Percentiles rank a stretch among this genome's conserved stretches.
phyloP scores from a whole-genome alignment of 2,888 invertebrate species.

The Entomobrya proxima region DNA sequence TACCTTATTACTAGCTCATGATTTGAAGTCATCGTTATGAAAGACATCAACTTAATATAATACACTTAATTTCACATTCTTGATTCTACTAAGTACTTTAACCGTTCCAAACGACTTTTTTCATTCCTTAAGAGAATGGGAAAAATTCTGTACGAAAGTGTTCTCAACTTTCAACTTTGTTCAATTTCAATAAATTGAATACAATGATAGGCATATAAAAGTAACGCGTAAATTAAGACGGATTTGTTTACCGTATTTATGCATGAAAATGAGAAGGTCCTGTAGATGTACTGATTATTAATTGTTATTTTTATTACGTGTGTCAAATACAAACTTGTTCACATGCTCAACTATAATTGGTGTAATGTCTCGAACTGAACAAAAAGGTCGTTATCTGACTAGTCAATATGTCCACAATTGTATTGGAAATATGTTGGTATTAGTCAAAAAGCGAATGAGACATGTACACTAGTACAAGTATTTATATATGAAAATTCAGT shows the following conservation, averaged over 20 bases:
- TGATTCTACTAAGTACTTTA: neutral
- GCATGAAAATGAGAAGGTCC: too few relatives aligned
- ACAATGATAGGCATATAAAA: too few relatives aligned
- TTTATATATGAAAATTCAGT: too few relatives aligned
- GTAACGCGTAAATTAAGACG: too few relatives aligned
- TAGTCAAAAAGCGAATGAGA: too few relatives aligned
- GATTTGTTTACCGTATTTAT: too few relatives aligned
- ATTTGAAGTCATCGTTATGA: slow-evolving; percentile 34
- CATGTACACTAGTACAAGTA: too few relatives aligned
- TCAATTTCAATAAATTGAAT: neutral
- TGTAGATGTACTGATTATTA: too few relatives aligned
- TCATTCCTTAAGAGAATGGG: neutral
- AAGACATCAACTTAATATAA: slow-evolving; percentile 17
- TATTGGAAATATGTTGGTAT: too few relatives aligned
- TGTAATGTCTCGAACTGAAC: neutral
- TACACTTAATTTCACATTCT: neutral
- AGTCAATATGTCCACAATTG: neutral
- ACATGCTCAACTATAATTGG: neutral
- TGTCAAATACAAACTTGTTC: neutral
- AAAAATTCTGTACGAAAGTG: slow-evolving; percentile 28
- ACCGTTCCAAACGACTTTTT: neutral
- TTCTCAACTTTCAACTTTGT: slow-evolving; percentile 38
- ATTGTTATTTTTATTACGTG: too few relatives aligned
- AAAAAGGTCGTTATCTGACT: neutral
- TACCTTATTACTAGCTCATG: slow-evolving; percentile 53